phyloP scores from a whole-genome alignment of 2,113 vertebrate species.

The Noturus placidus region DNA sequence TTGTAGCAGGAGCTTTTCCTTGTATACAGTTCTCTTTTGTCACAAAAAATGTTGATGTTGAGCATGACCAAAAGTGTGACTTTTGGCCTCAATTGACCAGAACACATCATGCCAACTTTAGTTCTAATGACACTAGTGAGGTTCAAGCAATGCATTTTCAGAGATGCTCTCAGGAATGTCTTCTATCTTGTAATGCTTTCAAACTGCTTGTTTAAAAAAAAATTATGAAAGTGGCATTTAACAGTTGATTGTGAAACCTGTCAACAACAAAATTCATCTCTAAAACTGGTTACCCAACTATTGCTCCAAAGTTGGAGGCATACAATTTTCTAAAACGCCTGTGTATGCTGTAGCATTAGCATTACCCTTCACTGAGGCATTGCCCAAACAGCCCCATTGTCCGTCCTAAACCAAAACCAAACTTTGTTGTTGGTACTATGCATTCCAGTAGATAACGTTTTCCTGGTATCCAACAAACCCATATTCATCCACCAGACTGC shows the following conservation, averaged over 20 bases:
- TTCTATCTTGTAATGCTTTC: not conserved
- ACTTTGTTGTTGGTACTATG: not conserved
- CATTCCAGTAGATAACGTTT: not conserved
- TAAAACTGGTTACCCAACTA: not conserved
- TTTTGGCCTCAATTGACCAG: not conserved
- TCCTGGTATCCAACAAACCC: not conserved
- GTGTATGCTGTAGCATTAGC: not conserved
- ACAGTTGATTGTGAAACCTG: not conserved
- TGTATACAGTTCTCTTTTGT: not conserved
- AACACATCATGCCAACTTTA: not conserved
- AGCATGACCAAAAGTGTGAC: not conserved
- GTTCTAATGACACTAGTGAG: not conserved
- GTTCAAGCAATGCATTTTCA: not conserved
- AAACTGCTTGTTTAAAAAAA: not conserved
- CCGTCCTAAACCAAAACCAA: not conserved
- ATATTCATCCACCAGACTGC: not conserved
- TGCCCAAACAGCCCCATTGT: not conserved
- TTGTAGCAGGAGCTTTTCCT: not conserved
- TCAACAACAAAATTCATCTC: not conserved
- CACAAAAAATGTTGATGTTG: not conserved
- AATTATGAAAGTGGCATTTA: not conserved
- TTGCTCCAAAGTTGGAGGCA: not conserved
- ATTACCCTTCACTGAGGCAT: not conserved
- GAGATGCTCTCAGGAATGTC: not conserved
- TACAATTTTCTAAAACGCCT: not conserved